Evolutionary conservation across 2,797 vertebrate genomes (phyloP).

Genomic region (Heterohyrax brucei): DNA sequence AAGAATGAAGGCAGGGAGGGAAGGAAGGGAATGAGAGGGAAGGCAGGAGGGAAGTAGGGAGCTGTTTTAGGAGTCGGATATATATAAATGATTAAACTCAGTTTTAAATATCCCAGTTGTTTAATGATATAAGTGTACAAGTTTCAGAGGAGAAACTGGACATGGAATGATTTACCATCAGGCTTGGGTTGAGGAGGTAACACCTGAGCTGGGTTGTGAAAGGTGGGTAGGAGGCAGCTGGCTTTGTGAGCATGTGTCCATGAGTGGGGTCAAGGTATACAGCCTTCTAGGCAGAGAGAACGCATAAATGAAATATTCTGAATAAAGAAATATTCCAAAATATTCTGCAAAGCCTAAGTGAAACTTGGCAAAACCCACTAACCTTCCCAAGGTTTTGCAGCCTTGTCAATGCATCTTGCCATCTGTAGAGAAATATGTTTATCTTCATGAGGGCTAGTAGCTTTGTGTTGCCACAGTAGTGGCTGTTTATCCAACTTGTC

Average conservation of each 20-base stretch:
- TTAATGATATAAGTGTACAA: background rate
- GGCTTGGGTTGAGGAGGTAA: background rate
- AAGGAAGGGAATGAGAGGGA: background rate
- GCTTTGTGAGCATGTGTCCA: background rate
- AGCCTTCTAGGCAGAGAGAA: background rate
- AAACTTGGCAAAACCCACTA: background rate
- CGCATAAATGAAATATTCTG: background rate
- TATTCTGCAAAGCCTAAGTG: background rate
- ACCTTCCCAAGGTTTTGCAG: background rate
- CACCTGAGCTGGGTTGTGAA: background rate
- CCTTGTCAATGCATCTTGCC: background rate
- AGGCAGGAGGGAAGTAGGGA: background rate
- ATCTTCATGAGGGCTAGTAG: background rate
- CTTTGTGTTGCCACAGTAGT: background rate
- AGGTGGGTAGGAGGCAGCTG: background rate
- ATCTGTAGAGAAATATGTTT: background rate
- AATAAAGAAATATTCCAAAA: background rate
- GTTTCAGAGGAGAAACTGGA: background rate
- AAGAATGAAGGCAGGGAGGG: background rate
- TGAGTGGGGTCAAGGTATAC: background rate
- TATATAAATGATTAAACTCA: background rate
- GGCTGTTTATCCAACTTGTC: slow-evolving; percentile 5
- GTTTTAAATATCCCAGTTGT: background rate
- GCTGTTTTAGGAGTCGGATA: background rate
- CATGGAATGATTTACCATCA: background rate